A percentile compares a stretch with the other conserved stretches of the same genome.
phyloP scores from a whole-genome alignment of 1,140 invertebrate species.

The Drosophila grimshawi region DNA sequence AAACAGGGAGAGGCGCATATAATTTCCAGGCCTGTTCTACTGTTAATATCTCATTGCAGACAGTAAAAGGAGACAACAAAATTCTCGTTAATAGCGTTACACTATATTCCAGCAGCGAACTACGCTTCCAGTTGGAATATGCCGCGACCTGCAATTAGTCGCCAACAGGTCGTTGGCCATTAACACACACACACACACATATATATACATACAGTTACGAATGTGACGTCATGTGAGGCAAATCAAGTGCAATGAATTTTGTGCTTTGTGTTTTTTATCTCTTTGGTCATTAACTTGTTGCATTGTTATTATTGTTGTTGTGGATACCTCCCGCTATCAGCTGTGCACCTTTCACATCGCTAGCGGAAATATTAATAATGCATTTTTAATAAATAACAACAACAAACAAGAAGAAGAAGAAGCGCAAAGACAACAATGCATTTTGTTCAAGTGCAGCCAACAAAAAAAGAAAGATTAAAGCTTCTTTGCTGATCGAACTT shows the following conservation, averaged over 20 bases:
- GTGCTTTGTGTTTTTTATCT: conserved; percentile 59
- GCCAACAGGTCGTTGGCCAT: conserved; percentile 72
- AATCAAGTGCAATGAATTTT: conserved; percentile 63
- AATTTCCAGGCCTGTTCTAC: neutral
- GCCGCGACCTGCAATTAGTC: conserved; percentile 47
- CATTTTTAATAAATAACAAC: conserved; percentile 65
- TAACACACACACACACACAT: conserved; percentile 15
- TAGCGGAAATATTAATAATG: conserved; percentile 75
- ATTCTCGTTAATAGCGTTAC: conserved; percentile 33
- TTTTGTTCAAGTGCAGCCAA: conserved; percentile 28
- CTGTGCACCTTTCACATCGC: conserved; percentile 42
- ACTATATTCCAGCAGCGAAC: conserved; percentile 32
- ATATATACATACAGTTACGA: neutral
- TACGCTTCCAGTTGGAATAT: conserved; percentile 11
- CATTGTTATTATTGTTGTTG: conserved; percentile 52
- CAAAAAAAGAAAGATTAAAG: neutral
- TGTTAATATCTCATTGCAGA: conserved; percentile 7
- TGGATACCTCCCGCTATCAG: conserved; percentile 27
- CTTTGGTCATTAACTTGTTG: conserved; percentile 68
- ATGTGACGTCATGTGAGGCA: conserved; percentile 60
- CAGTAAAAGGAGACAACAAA: conserved; percentile 10
- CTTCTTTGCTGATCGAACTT: neutral
- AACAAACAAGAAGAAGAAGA: conserved; percentile 27
- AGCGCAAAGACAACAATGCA: conserved; percentile 36
- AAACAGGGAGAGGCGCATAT: too few relatives aligned